phyloP scores from a whole-genome alignment of 2,888 invertebrate species.

The Pristionchus exspectatus region DNA sequence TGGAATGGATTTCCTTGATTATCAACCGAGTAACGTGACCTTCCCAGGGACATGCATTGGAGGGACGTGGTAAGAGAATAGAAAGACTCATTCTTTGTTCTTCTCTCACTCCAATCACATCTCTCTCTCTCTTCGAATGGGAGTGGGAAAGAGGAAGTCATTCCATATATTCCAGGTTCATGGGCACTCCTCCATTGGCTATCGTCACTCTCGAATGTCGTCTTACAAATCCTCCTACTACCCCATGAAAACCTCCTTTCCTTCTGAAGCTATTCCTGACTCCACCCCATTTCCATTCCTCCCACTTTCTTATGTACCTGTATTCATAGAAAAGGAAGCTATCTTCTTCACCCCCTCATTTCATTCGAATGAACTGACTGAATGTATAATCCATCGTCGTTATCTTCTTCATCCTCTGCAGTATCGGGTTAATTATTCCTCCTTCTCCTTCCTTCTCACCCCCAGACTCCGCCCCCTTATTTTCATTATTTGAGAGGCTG shows the following conservation, averaged over 20 bases:
- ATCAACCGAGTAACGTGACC: conserved; percentile 53
- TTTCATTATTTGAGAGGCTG: conserved; percentile 43
- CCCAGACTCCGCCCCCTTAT: conserved; percentile 39
- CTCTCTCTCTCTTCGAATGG: not conserved
- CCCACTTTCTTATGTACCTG: not conserved
- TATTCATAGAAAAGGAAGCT: conserved; percentile 11
- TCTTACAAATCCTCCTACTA: conserved; percentile 52
- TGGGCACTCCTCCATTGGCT: conserved; percentile 51
- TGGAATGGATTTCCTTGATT: conserved; percentile 61
- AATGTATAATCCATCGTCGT: not conserved
- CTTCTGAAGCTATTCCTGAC: not conserved
- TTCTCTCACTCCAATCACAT: not conserved
- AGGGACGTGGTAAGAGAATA: conserved; percentile 55
- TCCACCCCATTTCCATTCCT: not conserved
- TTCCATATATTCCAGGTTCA: conserved; percentile 46
- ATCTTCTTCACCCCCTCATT: not conserved
- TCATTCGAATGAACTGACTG: not conserved
- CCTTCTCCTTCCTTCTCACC: conserved; percentile 5
- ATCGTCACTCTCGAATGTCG: conserved; percentile 48
- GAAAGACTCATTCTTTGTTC: not conserved
- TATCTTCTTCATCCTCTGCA: not conserved
- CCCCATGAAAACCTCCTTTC: not conserved
- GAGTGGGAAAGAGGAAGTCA: not conserved
- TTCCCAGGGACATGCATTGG: conserved; percentile 60
- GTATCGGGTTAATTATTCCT: conserved; percentile 21